Conservation (phyloP, 2,888 invertebrate genomes). For the Acrobasis suavella region DNA sequence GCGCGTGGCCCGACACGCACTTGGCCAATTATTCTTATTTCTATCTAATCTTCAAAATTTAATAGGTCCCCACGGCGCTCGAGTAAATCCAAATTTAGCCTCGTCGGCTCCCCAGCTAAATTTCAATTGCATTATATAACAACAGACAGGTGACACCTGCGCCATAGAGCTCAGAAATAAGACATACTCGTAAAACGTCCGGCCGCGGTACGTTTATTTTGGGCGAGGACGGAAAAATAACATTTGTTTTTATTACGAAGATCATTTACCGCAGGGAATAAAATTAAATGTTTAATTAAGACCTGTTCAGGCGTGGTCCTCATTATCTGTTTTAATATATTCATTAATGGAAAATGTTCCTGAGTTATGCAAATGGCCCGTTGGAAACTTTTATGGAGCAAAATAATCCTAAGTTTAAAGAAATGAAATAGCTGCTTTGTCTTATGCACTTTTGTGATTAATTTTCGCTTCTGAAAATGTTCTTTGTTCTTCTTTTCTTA, state of each 20-base stretch:
- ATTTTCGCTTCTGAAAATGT: too few relatives aligned
- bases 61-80: too few relatives aligned
- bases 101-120: too few relatives aligned
- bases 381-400: not conserved
- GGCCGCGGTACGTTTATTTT: not conserved
- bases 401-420: not conserved
- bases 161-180: not conserved
- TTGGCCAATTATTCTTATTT: too few relatives aligned
- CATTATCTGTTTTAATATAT: slow-evolving; percentile 10
- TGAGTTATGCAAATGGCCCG: not conserved
- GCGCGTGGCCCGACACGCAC: too few relatives aligned
- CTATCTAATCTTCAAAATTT: too few relatives aligned
- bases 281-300: slow-evolving; percentile 20
- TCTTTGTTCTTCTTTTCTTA: too few relatives aligned
- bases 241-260: slow-evolving; percentile 16
- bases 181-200: not conserved
- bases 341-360: slow-evolving; percentile 13
- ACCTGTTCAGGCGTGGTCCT: slow-evolving; percentile 6
- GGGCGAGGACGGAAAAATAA: not conserved
- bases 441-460: too few relatives aligned
- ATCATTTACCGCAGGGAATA: slow-evolving; percentile 18
- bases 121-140: too few relatives aligned
- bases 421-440: not conserved
- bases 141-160: not conserved
- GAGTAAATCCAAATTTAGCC: too few relatives aligned